Conservation (phyloP, 2,113 vertebrate genomes). For the Brachypteracias leptosomus region DNA sequence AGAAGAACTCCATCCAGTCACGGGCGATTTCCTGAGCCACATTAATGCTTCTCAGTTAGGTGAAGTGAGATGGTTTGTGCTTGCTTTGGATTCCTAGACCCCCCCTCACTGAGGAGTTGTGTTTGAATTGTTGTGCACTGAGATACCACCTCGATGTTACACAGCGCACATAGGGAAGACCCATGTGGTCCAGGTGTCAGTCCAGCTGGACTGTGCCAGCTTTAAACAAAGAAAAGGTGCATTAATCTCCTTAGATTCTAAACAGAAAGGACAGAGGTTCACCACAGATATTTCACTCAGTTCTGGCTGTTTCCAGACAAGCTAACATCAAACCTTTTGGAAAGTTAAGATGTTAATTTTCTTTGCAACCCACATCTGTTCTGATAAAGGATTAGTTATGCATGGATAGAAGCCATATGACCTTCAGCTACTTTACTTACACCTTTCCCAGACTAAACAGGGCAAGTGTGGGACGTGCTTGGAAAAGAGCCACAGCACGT, state of each 20-base stretch:
- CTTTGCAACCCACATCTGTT: background rate
- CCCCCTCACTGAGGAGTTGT: background rate
- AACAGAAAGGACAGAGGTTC: background rate
- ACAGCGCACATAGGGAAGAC: rapidly evolving
- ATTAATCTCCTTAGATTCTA: background rate
- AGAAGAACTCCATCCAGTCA: background rate
- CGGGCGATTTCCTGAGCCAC: background rate
- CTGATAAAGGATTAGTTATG: background rate
- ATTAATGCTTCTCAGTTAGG: background rate
- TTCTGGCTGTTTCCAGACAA: background rate
- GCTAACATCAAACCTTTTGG: background rate
- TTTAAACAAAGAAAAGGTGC: background rate
- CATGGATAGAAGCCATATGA: background rate
- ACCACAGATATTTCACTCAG: background rate
- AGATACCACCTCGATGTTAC: background rate
- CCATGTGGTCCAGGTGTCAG: background rate
- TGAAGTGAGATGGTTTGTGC: background rate
- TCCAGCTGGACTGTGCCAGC: background rate
- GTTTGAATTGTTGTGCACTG: too few species aligned
- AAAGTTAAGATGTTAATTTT: background rate
- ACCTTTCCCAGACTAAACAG: background rate
- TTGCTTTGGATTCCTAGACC: background rate
- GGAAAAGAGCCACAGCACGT: background rate
- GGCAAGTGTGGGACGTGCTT: background rate
- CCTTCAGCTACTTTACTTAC: background rate